Evolutionary conservation across 2,797 vertebrate genomes (phyloP).

Genomic region (Vipera latastei): DNA sequence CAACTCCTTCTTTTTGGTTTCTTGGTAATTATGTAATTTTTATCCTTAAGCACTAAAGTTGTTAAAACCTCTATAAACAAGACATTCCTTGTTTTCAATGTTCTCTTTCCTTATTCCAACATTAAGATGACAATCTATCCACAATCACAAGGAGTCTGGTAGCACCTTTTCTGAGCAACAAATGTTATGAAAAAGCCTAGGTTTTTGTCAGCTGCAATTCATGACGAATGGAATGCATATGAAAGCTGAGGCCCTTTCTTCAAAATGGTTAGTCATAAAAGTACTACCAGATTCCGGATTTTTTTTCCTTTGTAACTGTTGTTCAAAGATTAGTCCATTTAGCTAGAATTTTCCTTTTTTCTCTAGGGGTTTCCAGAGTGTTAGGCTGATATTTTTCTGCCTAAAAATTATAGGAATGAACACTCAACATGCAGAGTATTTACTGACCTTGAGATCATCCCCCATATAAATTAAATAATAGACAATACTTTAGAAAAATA

Average conservation of each 20-base stretch:
- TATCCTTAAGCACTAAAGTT: not conserved
- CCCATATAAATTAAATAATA: too few species aligned
- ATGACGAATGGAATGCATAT: not conserved
- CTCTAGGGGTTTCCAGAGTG: not conserved
- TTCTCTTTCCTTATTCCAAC: not conserved
- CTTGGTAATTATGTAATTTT: not conserved
- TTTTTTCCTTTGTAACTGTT: not conserved
- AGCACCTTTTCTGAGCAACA: not conserved
- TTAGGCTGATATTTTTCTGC: not conserved
- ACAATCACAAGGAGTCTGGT: not conserved
- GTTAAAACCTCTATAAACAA: not conserved
- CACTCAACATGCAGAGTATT: not conserved
- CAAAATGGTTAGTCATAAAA: not conserved
- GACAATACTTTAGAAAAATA: not conserved
- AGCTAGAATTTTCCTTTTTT: not conserved
- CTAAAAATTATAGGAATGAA: not conserved
- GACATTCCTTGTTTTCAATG: not conserved
- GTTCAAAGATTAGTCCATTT: not conserved
- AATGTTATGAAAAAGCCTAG: not conserved
- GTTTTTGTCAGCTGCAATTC: not conserved
- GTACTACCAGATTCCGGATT: not conserved
- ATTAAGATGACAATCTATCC: not conserved
- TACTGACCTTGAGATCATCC: not conserved
- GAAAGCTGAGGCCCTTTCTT: not conserved
- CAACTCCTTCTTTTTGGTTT: not conserved